Evolutionary conservation across 1,140 invertebrate genomes (phyloP).

Genomic region (Mactra quadrangularis): DNA sequence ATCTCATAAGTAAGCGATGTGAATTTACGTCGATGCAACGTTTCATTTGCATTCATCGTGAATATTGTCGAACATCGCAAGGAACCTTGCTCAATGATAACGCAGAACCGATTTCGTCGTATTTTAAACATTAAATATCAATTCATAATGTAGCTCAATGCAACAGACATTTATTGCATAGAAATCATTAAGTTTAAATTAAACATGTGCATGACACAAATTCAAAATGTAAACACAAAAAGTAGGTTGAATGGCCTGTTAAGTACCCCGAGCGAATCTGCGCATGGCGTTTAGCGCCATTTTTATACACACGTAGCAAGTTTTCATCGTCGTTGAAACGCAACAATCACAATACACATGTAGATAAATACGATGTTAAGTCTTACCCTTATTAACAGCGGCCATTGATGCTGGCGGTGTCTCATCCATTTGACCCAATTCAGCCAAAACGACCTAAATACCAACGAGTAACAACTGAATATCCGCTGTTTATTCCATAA

Average conservation of each 20-base stretch:
- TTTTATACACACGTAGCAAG: conserved; percentile 11
- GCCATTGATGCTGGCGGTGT: conserved; percentile 14
- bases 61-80: no score
- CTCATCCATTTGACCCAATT: conserved; percentile 62
- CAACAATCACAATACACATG: background rate
- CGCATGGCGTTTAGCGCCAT: conserved; percentile 58
- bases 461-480: conserved; percentile 60
- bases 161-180: conserved; percentile 3
- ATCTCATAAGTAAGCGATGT: no score
- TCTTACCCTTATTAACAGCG: conserved; percentile 50
- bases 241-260: conserved; percentile 58
- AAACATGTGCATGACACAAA: conserved; percentile 59
- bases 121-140: background rate
- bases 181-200: background rate
- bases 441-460: conserved; percentile 63
- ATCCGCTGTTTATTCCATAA: conserved; percentile 64
- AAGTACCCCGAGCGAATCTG: conserved; percentile 53
- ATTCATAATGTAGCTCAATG: background rate
- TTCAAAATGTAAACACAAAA: conserved; percentile 58
- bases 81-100: no score
- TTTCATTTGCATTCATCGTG: no score
- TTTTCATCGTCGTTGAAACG: background rate
- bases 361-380: background rate
- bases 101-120: no score
- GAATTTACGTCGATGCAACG: no score